phyloP scores from a whole-genome alignment of 1,140 invertebrate species.

The Eubasilissa regina region DNA sequence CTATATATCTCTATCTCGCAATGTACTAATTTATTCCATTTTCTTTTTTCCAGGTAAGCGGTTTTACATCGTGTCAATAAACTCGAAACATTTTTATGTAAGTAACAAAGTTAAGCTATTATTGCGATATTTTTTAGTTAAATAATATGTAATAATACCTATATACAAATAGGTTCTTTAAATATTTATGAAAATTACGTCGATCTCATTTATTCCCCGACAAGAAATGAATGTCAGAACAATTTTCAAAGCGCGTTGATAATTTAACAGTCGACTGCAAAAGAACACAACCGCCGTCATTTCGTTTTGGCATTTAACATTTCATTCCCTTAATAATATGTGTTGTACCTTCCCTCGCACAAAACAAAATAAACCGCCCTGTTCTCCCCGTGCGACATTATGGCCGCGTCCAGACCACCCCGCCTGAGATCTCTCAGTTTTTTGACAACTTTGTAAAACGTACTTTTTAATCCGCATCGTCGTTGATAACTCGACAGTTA shows the following conservation, averaged over 20 bases:
- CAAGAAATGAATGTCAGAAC: constrained; percentile 34
- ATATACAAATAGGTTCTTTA: no score
- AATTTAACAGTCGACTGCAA: constrained; percentile 14
- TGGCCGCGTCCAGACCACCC: neutral
- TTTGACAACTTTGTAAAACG: neutral
- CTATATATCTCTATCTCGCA: no score
- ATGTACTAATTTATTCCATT: neutral
- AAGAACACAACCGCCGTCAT: constrained; percentile 31
- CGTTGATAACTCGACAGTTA: neutral
- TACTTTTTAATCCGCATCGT: neutral
- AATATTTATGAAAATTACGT: neutral
- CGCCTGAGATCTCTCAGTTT: neutral
- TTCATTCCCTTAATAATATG: constrained; percentile 34
- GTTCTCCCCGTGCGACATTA: constrained; percentile 23
- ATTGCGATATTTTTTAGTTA: no score
- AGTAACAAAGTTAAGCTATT: no score
- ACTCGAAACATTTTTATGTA: no score
- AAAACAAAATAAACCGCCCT: constrained; percentile 32
- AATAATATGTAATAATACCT: no score
- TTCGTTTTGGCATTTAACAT: constrained; percentile 42
- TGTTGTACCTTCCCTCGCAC: constrained; percentile 1
- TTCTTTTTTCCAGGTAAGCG: constrained; percentile 33
- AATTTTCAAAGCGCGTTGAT: constrained; percentile 22
- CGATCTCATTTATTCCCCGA: no score
- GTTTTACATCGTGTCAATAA: neutral